phyloP scores from a whole-genome alignment of 2,888 invertebrate genomes.

The Yponomeuta plumbellus region DNA sequence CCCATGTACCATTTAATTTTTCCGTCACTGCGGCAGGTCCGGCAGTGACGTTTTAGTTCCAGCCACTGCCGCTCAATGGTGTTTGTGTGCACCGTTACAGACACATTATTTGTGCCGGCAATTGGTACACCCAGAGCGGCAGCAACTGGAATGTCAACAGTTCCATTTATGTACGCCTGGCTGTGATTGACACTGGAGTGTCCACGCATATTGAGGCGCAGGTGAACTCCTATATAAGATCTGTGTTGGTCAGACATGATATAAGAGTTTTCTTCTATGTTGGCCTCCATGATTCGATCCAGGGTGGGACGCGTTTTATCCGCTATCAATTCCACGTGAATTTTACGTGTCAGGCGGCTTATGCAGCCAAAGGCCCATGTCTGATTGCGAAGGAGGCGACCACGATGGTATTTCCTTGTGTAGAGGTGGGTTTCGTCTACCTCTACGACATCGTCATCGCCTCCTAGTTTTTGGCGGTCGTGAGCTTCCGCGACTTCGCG shows the following conservation, averaged over 20 bases:
- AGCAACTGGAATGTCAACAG: neutral
- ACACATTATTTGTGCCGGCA: neutral
- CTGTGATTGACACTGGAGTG: conserved; percentile 1
- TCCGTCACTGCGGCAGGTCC: no score
- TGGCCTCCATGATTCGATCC: neutral
- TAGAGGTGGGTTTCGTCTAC: conserved; percentile 7
- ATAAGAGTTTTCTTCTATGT: neutral
- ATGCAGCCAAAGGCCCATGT: conserved; percentile 9
- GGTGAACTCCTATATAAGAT: no score
- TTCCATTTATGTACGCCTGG: neutral
- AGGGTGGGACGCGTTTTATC: neutral
- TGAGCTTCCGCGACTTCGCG: neutral
- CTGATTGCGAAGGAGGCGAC: neutral
- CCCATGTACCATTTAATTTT: conserved; percentile 26
- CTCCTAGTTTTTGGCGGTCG: neutral
- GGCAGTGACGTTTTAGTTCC: neutral
- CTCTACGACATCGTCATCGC: neutral
- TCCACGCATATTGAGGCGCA: neutral
- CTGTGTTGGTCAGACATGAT: conserved; percentile 7
- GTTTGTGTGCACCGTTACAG: no score
- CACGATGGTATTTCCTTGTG: neutral
- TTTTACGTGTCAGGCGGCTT: neutral
- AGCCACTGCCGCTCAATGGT: no score
- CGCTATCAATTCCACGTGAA: neutral
- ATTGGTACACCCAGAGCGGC: neutral